Percentiles rank a stretch among this genome's conserved stretches.
Conservation (phyloP, 2,797 vertebrate genomes). For the Notoglanidium macrostoma region DNA sequence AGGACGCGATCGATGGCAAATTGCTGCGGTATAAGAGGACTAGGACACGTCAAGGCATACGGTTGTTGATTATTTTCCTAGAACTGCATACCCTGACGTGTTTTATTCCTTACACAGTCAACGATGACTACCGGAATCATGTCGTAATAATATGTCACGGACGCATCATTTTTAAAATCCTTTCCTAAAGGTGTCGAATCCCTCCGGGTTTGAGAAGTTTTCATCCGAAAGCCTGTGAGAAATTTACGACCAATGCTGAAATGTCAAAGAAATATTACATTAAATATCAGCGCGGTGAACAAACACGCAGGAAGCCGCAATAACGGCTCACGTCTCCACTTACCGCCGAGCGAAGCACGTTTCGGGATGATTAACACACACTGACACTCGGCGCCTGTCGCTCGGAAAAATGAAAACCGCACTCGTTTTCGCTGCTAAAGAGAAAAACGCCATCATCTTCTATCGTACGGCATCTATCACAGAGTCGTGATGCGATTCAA, state of each 20-base stretch:
- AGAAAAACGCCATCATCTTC: conserved; percentile 3
- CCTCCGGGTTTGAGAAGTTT: neutral
- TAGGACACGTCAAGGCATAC: too few relatives aligned
- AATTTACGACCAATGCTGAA: conserved; percentile 24
- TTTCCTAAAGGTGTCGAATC: neutral
- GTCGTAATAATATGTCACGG: too few relatives aligned
- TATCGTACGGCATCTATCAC: neutral
- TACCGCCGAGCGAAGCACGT: conserved; percentile 4
- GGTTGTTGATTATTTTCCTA: too few relatives aligned
- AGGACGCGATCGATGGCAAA: too few relatives aligned
- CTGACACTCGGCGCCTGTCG: neutral
- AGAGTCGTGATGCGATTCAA: conserved; percentile 18
- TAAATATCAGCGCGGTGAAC: conserved; percentile 10
- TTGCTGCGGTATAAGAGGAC: too few relatives aligned
- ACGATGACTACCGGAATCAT: too few relatives aligned
- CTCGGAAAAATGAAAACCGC: neutral
- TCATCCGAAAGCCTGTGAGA: conserved; percentile 13
- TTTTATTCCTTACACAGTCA: too few relatives aligned
- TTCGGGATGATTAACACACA: conserved; percentile 4
- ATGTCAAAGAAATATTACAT: neutral
- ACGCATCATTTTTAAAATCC: neutral
- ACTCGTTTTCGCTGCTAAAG: neutral
- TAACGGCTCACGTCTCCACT: conserved; percentile 1
- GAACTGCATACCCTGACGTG: too few relatives aligned
- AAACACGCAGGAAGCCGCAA: neutral